Evolutionary conservation across 2,113 vertebrate species (phyloP).

Genomic region (Abramis brama): DNA sequence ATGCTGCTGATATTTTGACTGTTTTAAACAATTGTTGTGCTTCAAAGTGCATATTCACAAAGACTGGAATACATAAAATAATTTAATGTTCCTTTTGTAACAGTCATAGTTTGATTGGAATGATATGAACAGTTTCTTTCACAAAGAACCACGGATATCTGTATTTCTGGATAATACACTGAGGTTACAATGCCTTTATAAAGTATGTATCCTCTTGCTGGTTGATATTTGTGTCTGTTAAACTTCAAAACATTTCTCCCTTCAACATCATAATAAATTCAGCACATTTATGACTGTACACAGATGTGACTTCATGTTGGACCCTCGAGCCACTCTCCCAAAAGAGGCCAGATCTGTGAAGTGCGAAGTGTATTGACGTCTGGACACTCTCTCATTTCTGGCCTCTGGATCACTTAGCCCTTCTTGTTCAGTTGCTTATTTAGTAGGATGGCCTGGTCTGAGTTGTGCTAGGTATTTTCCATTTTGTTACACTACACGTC

Average conservation of each 20-base stretch:
- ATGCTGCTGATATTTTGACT: background rate
- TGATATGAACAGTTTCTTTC: background rate
- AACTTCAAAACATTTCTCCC: background rate
- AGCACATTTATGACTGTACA: background rate
- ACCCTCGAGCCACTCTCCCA: background rate
- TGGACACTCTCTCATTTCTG: slow-evolving; percentile 9
- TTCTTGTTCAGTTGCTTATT: background rate
- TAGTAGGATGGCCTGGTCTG: background rate
- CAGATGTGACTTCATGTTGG: background rate
- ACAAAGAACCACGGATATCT: background rate
- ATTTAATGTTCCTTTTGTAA: background rate
- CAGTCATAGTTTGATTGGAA: background rate
- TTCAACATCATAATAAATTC: background rate
- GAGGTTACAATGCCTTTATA: background rate
- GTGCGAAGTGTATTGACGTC: background rate
- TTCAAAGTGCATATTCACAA: slow-evolving; percentile 17
- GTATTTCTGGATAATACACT: background rate
- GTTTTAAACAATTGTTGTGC: background rate
- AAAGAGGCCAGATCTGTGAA: background rate
- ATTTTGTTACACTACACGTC: slow-evolving; percentile 8
- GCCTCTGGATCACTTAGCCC: background rate
- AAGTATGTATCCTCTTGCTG: background rate
- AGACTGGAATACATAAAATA: background rate
- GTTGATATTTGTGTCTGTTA: background rate
- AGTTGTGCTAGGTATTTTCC: slow-evolving; percentile 8